Percentiles rank a stretch among this genome's conserved stretches.
Conservation (phyloP, 2,888 invertebrate species). For the Athrips mouffetella region DNA sequence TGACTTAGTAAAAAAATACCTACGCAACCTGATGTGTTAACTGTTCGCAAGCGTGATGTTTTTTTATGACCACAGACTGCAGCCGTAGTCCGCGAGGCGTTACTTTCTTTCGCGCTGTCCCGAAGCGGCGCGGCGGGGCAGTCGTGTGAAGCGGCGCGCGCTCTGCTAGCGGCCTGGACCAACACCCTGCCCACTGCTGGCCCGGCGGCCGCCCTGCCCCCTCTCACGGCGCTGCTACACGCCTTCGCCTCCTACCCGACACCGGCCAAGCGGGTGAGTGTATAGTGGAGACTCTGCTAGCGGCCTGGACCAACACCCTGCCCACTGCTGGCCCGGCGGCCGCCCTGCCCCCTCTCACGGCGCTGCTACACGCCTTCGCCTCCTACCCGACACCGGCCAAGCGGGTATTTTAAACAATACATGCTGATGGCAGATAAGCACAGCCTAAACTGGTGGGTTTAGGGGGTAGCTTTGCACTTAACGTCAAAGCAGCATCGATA, state of each 20-base stretch:
- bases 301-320: constrained; percentile 37
- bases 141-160: constrained; percentile 43
- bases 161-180: constrained; percentile 55
- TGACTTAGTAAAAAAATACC: too few relatives aligned
- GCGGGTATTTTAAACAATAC: too few relatives aligned
- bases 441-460: too few relatives aligned
- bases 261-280: constrained; percentile 55
- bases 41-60: not conserved
- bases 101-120: constrained; percentile 50
- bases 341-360: constrained; percentile 60
- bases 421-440: too few relatives aligned
- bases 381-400: constrained; percentile 59
- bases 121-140: constrained; percentile 29
- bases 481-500: too few relatives aligned
- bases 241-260: constrained; percentile 63
- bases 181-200: constrained; percentile 41
- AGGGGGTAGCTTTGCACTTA: too few relatives aligned
- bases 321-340: constrained; percentile 43
- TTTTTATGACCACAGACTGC: constrained; percentile 64
- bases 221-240: constrained; percentile 60
- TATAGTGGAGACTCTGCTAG: constrained; percentile 31
- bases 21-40: too few relatives aligned
- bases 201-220: constrained; percentile 53
- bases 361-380: constrained; percentile 59
- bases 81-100: constrained; percentile 77